phyloP scores from a whole-genome alignment of 2,888 invertebrate genomes.

The Lordiphosa fenestrarum region DNA sequence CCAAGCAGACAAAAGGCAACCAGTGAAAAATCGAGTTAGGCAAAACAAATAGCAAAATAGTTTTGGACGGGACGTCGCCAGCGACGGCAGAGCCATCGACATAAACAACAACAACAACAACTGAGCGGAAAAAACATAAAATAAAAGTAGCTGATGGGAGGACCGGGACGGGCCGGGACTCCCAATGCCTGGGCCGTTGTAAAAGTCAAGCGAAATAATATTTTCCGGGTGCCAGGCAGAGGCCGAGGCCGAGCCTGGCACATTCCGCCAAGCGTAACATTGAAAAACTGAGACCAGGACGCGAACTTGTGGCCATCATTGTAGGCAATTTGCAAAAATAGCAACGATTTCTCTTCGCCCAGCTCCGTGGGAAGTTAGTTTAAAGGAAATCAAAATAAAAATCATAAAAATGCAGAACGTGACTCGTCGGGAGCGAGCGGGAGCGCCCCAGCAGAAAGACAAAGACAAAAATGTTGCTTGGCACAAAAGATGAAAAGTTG shows the following conservation, averaged over 20 bases:
- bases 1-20: conserved; percentile 68
- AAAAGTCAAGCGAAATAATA: conserved; percentile 76
- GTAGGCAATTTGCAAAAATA: conserved; percentile 73
- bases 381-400: conserved; percentile 76
- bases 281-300: conserved; percentile 39
- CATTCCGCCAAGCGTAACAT: conserved; percentile 53
- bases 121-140: conserved; percentile 48
- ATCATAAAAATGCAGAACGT: conserved; percentile 74
- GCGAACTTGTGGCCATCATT: conserved; percentile 71
- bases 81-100: conserved; percentile 30
- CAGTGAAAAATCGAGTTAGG: conserved; percentile 74
- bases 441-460: conserved; percentile 11
- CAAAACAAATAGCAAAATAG: conserved; percentile 74
- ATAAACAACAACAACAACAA: conserved; percentile 29
- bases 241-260: conserved; percentile 27
- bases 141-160: conserved; percentile 38
- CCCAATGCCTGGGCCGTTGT: conserved; percentile 53
- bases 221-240: conserved; percentile 70
- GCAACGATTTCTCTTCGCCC: conserved; percentile 59
- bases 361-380: conserved; percentile 54
- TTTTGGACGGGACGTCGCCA: conserved; percentile 49
- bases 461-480: conserved; percentile 62
- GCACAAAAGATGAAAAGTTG: conserved; percentile 73
- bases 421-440: conserved; percentile 37
- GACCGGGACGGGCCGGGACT: conserved; percentile 1